These are phyloP conservation scores for Cylindroiulus punctatus DNA, from an alignment of 2,888 invertebrate species.

Conservation along the genomic window DNA sequence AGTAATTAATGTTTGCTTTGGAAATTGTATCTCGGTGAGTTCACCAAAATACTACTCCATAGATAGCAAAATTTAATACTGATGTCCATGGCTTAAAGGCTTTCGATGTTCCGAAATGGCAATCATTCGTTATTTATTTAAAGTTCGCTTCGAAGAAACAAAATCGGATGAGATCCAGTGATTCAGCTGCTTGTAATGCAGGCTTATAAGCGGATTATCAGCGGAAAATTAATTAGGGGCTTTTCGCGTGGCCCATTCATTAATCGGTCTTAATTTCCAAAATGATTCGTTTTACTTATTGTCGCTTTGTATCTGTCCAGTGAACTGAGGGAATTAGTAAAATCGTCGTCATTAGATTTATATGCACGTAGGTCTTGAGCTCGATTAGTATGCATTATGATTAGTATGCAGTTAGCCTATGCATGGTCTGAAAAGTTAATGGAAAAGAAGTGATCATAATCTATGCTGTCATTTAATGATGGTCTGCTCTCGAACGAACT, in stretches of 20 bases:
- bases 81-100: background rate
- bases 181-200: background rate
- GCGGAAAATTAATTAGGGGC: background rate
- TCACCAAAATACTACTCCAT: background rate
- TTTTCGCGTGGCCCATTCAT: background rate
- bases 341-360: background rate
- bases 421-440: no score
- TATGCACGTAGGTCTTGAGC: no score
- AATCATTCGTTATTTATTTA: background rate
- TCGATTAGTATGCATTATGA: no score
- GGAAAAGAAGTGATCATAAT: no score
- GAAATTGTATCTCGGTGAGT: background rate
- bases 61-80: background rate
- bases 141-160: background rate
- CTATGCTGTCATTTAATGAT: no score
- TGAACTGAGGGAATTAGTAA: background rate
- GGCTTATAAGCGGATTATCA: conserved; percentile 4
- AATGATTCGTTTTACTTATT: background rate
- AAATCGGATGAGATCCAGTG: background rate
- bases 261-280: background rate
- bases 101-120: background rate
- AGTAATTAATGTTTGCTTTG: conserved; percentile 17
- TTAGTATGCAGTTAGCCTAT: no score
- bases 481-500: no score
- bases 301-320: background rate